Base-by-base conservation (phyloP, 2,888 invertebrate genomes). In the Oegoconia quadripuncta region DNA sequence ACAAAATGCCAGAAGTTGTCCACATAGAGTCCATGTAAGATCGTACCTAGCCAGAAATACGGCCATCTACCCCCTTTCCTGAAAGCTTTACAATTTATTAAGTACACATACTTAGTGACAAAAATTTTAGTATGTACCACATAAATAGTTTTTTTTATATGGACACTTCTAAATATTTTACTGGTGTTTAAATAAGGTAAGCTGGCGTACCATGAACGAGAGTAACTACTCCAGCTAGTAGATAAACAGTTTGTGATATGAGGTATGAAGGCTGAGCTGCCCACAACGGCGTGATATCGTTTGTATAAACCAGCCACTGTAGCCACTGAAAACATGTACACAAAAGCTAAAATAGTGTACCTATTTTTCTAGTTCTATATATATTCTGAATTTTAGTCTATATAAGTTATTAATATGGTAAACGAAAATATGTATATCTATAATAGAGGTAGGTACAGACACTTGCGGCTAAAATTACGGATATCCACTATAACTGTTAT, bases 1-100 rank as follows among this genome's bases (percentile, higher is more conserved):
- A 89, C 88, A 60, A 94, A 92, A 49, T 91, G 91, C 60, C 94
- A 82, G 52, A 90, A 89, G 74, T 95, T 95, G 17, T 93, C 90
- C 0, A 91, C 88, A 38, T 69, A 74, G 1, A 94, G 52, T 2
- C 95, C 95, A 62, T 95, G 94, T 2, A 93, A 70, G n/a, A 93
- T 65, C 0, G 91, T 90, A 1, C 89, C 91, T 12, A 95, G 55
- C 95, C 95, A 95, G 36, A 94, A 84, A 74, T 92, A 93, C 1
- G 91, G 89, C 80, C 92, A 92, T 34, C 95, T 83, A 0, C 93
- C 93, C n/a, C 93, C 93, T 59, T 90, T 89, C 30, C 87, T 83
- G 42, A 91, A 75, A 20, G 94, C 94, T 94, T 55, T 14, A 73
- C n/a, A n/a, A n/a, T n/a, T n/a, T n/a, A n/a, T n/a, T n/a, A n/a